Percentiles rank a stretch among this genome's conserved stretches.
These are phyloP conservation scores for Hirtodrosophila cameraria DNA, from an alignment of 2,888 invertebrate species.

Conservation along the genomic window DNA sequence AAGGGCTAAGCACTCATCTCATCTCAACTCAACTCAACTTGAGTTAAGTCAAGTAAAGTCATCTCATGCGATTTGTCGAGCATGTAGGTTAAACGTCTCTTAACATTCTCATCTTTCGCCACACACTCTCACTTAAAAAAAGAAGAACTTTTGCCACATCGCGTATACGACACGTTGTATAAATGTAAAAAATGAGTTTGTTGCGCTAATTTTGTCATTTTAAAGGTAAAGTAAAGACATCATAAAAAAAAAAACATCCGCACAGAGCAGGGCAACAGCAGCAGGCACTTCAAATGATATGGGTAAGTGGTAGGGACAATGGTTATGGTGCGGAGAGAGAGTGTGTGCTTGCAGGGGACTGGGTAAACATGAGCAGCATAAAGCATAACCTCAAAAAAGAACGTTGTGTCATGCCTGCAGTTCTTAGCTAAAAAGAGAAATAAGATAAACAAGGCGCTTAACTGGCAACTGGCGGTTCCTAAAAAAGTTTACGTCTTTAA, in stretches of 20 bases:
- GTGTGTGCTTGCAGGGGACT: background rate
- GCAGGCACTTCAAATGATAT: conserved; percentile 45
- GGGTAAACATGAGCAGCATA: conserved; percentile 56
- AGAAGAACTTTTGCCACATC: no score
- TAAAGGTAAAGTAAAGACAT: conserved; percentile 42
- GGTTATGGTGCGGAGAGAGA: no score
- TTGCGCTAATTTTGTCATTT: conserved; percentile 68
- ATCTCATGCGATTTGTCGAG: conserved; percentile 17
- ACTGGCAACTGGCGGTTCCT: conserved; percentile 4
- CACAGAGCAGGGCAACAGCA: conserved; percentile 29
- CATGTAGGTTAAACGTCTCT: conserved; percentile 59
- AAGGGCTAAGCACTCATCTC: conserved; percentile 44
- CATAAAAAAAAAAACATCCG: conserved; percentile 25
- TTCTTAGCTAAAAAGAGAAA: conserved; percentile 16
- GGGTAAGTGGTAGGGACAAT: conserved; percentile 8
- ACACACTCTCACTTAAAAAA: conserved; percentile 1
- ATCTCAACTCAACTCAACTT: conserved; percentile 28
- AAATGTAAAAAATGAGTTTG: conserved; percentile 33
- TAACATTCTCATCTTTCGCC: conserved; percentile 42
- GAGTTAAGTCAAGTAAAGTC: no score
- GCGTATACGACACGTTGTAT: conserved; percentile 59
- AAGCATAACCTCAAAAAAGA: conserved; percentile 45
- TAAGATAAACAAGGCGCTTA: conserved; percentile 47
- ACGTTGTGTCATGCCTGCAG: conserved; percentile 43
- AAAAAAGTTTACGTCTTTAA: background rate